Conservation (phyloP, 2,888 invertebrate genomes). For the Acanthosoma haemorrhoidale region DNA sequence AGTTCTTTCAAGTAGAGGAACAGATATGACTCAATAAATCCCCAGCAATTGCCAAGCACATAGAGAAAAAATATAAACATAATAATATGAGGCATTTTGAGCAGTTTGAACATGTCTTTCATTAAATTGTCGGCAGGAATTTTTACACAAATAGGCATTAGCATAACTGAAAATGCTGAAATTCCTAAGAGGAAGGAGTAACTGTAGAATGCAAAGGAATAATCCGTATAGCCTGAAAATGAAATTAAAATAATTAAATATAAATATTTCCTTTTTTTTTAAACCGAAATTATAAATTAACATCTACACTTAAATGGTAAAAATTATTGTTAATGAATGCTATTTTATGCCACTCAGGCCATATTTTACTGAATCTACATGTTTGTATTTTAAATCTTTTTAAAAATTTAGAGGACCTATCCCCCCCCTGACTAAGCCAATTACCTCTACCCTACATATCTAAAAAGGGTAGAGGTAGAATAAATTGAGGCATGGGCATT, state of each 20-base stretch:
- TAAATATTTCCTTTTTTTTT: neutral
- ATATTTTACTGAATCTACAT: too few relatives aligned
- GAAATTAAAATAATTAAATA: neutral
- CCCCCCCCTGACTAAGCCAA: too few relatives aligned
- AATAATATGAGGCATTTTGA: slow-evolving; percentile 72
- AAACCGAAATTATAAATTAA: too few relatives aligned
- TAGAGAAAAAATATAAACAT: slow-evolving; percentile 76
- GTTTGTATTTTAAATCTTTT: too few relatives aligned
- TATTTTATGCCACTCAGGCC: too few relatives aligned
- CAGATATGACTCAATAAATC: slow-evolving; percentile 82
- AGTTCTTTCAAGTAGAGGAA: slow-evolving; percentile 80
- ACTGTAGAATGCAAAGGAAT: slow-evolving; percentile 81
- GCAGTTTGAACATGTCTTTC: slow-evolving; percentile 65
- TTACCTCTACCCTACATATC: too few relatives aligned
- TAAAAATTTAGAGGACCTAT: too few relatives aligned
- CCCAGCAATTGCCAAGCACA: slow-evolving; percentile 79
- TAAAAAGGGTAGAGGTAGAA: too few relatives aligned
- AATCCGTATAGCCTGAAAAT: slow-evolving; percentile 67
- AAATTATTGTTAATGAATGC: too few relatives aligned
- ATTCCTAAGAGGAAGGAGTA: slow-evolving; percentile 68
- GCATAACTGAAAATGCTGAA: slow-evolving; percentile 66
- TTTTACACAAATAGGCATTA: slow-evolving; percentile 73
- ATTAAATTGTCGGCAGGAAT: slow-evolving; percentile 72
- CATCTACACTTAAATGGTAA: too few relatives aligned
- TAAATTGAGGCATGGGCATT: too few relatives aligned